phyloP scores from a whole-genome alignment of 2,888 invertebrate genomes.

The Achlya flavicornis region DNA sequence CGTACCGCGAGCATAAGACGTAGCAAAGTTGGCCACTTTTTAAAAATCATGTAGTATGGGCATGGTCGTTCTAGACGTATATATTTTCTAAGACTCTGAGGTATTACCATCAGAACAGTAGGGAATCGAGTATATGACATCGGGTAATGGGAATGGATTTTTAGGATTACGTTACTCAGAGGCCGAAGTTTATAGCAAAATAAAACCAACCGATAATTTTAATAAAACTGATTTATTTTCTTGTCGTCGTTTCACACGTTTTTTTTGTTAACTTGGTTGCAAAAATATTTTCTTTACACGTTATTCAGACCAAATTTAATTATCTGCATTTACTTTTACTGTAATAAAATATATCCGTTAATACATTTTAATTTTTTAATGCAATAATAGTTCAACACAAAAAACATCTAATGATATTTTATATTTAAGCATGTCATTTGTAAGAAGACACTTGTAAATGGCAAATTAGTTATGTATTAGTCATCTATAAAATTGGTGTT shows the following conservation, averaged over 20 bases:
- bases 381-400: slow-evolving; percentile 34
- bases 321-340: slow-evolving; percentile 18
- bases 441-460: slow-evolving; percentile 28
- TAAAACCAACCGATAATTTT: slow-evolving; percentile 32
- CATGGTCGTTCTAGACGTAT: too few relatives aligned
- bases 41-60: too few relatives aligned
- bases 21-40: too few relatives aligned
- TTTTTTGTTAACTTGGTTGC: slow-evolving; percentile 65
- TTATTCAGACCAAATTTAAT: slow-evolving; percentile 29
- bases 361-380: slow-evolving; percentile 4
- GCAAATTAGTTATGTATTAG: slow-evolving; percentile 28
- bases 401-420: slow-evolving; percentile 25
- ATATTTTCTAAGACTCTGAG: too few relatives aligned
- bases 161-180: too few relatives aligned
- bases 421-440: slow-evolving; percentile 25
- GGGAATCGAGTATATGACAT: too few relatives aligned
- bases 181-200: background rate
- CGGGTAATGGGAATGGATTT: too few relatives aligned
- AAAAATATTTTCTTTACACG: slow-evolving; percentile 69
- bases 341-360: slow-evolving; percentile 14
- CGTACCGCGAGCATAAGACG: too few relatives aligned
- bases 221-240: slow-evolving; percentile 61
- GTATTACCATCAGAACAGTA: too few relatives aligned
- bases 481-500: slow-evolving; percentile 18
- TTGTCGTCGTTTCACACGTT: slow-evolving; percentile 64